A percentile compares a stretch with the other conserved stretches of the same genome.
Evolutionary conservation across 2,888 invertebrate genomes (phyloP).

Genomic region (Dynastes hyllus): DNA sequence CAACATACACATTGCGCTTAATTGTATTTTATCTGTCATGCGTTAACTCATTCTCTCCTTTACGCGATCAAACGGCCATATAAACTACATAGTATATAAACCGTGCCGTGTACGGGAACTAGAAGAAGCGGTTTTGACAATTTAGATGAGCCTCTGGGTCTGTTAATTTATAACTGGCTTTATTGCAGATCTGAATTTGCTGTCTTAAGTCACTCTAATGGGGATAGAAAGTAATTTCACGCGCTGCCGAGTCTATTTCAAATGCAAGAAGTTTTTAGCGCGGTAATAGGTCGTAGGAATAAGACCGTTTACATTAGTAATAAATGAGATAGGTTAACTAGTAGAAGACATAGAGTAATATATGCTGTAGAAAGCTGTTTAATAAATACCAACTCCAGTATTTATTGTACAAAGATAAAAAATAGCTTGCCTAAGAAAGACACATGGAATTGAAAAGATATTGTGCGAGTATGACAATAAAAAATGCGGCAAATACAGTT

Average conservation of each 20-base stretch:
- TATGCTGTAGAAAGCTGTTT: too few relatives aligned
- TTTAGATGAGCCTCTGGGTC: constrained; percentile 22
- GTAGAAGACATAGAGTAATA: too few relatives aligned
- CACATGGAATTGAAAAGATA: too few relatives aligned
- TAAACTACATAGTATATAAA: constrained; percentile 6
- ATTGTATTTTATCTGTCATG: constrained; percentile 31
- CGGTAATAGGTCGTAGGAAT: too few relatives aligned
- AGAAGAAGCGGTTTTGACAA: constrained; percentile 22
- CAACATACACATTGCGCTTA: constrained; percentile 2
- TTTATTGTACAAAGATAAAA: too few relatives aligned
- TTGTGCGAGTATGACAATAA: too few relatives aligned
- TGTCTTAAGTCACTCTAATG: background rate
- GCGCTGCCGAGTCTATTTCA: constrained; percentile 19
- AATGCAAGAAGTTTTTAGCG: constrained; percentile 17
- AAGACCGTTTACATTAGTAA: too few relatives aligned
- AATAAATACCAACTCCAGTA: too few relatives aligned
- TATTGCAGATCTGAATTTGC: constrained; percentile 17
- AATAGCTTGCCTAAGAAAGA: too few relatives aligned
- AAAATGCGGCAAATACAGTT: too few relatives aligned
- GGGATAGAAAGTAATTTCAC: constrained; percentile 29
- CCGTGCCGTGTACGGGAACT: background rate
- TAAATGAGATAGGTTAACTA: too few relatives aligned
- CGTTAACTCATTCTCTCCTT: constrained; percentile 20
- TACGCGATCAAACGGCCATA: constrained; percentile 17
- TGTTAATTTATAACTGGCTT: constrained; percentile 12